Conservation (phyloP, 2,888 invertebrate species). For the Amblyteles armatorius region DNA sequence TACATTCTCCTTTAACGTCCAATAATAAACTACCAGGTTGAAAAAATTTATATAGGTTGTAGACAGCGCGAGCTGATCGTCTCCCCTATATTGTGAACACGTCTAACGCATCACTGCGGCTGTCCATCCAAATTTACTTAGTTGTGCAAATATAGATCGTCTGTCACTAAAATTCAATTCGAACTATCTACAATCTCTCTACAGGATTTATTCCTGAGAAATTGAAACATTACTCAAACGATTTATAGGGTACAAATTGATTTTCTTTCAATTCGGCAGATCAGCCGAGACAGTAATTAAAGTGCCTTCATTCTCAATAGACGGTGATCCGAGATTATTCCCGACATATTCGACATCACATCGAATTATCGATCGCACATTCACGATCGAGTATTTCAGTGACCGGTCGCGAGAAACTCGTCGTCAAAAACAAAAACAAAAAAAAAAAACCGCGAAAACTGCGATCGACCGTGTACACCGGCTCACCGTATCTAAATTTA, state of each 20-base stretch:
- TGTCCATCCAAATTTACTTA: background rate
- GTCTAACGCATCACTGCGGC: background rate
- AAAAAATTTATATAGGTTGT: too few relatives aligned
- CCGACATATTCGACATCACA: constrained; percentile 38
- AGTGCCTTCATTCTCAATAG: background rate
- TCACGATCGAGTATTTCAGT: constrained; percentile 53
- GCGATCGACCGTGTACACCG: constrained; percentile 37
- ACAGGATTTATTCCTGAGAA: too few relatives aligned
- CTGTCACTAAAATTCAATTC: background rate
- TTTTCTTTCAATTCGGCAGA: background rate
- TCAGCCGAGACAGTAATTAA: background rate
- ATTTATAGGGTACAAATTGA: too few relatives aligned
- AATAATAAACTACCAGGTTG: too few relatives aligned
- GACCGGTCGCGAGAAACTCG: constrained; percentile 40
- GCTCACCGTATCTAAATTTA: constrained; percentile 58
- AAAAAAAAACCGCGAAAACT: constrained; percentile 27
- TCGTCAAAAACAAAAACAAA: constrained; percentile 11
- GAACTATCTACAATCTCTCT: too few relatives aligned
- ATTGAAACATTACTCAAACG: too few relatives aligned
- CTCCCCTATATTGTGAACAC: background rate
- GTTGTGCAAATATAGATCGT: background rate
- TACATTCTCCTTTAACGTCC: too few relatives aligned
- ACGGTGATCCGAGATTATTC: background rate
- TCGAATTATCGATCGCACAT: constrained; percentile 60
- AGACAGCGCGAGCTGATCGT: too few relatives aligned